A percentile compares a stretch with the other conserved stretches of the same genome.
phyloP scores from a whole-genome alignment of 2,888 invertebrate genomes.

The Rhagonycha lutea region DNA sequence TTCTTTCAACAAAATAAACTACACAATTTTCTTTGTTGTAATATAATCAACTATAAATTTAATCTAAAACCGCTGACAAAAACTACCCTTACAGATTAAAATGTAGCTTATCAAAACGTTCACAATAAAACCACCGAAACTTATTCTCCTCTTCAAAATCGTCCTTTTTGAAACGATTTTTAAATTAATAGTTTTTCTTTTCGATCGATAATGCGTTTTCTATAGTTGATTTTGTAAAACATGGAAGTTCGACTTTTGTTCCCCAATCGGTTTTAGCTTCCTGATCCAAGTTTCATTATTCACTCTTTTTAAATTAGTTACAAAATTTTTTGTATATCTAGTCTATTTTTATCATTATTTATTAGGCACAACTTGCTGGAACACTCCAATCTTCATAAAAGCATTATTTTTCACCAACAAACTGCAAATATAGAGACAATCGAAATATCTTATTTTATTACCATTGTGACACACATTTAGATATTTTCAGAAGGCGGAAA shows the following conservation, averaged over 20 bases:
- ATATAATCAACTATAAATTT: neutral
- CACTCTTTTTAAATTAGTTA: neutral
- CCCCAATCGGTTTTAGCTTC: neutral
- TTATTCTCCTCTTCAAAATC: neutral
- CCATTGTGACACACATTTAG: neutral
- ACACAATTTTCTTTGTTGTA: neutral
- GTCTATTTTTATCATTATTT: neutral
- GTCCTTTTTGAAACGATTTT: neutral
- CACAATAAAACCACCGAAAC: neutral
- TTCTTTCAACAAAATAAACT: neutral
- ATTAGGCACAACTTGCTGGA: neutral
- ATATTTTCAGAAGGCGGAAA: slow-evolving; percentile 1
- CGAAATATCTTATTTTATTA: slow-evolving; percentile 2
- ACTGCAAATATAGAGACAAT: neutral
- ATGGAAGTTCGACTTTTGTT: neutral
- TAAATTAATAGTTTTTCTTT: neutral
- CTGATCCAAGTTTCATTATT: too few species aligned
- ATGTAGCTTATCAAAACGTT: neutral
- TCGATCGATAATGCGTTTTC: neutral
- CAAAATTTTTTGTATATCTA: neutral
- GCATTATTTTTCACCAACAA: neutral
- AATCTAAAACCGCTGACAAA: neutral
- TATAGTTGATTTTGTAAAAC: neutral
- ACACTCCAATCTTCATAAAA: neutral
- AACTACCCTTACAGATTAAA: neutral